phyloP scores from a whole-genome alignment of 2,888 invertebrate genomes.

The Coelinius sp. region DNA sequence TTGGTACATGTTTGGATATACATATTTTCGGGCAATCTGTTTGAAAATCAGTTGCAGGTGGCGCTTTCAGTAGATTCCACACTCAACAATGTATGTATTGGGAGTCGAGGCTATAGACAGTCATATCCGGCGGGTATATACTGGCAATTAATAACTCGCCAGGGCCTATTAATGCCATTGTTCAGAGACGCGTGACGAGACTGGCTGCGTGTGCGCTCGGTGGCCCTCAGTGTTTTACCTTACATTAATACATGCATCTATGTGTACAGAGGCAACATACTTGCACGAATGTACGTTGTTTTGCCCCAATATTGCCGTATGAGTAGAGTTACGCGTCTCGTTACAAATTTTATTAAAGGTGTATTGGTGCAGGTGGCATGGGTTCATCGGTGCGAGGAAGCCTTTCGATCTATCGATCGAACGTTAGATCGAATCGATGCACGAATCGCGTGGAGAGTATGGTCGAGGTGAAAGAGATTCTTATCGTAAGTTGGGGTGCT shows the following conservation, averaged over 20 bases:
- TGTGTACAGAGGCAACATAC: constrained; percentile 22
- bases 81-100: constrained; percentile 24
- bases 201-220: constrained; percentile 50
- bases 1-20: too few relatives aligned
- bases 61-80: not conserved
- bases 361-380: not conserved
- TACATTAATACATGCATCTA: constrained; percentile 33
- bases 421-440: constrained; percentile 48
- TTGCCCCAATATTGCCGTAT: constrained; percentile 15
- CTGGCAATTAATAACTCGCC: constrained; percentile 70
- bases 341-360: not conserved
- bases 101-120: constrained; percentile 64
- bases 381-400: not conserved
- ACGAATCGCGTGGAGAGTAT: constrained; percentile 32
- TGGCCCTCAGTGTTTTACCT: constrained; percentile 17
- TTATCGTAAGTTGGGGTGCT: constrained; percentile 37
- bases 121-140: constrained; percentile 67
- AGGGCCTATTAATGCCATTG: constrained; percentile 70
- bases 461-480: constrained; percentile 41
- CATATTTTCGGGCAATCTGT: not conserved
- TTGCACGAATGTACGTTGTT: not conserved
- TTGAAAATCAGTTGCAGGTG: not conserved
- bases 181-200: constrained; percentile 70
- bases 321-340: not conserved
- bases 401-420: constrained; percentile 46